These are phyloP conservation scores for Ichneumoninae sp. DNA, from an alignment of 2,888 invertebrate genomes.

Conservation along the genomic window DNA sequence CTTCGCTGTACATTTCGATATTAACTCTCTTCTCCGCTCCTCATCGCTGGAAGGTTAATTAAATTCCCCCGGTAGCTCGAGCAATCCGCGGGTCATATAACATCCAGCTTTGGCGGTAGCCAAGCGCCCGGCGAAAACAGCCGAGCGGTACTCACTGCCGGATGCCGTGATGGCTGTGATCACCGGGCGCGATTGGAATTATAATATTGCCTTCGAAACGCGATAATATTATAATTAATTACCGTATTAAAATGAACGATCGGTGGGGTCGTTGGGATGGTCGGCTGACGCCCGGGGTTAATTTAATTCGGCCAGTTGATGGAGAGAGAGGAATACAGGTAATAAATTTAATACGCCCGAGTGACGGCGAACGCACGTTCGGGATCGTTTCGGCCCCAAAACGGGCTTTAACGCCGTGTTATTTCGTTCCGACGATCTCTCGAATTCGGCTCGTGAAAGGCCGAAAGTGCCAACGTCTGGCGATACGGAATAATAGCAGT, in stretches of 20 bases:
- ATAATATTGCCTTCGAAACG: slow-evolving; percentile 39
- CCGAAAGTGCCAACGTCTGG: slow-evolving; percentile 14
- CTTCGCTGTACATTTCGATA: slow-evolving; percentile 61
- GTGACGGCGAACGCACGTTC: slow-evolving; percentile 6
- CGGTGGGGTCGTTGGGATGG: not conserved
- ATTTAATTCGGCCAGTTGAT: slow-evolving; percentile 41
- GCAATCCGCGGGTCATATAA: slow-evolving; percentile 11
- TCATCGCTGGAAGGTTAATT: slow-evolving; percentile 55
- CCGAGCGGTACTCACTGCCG: slow-evolving; percentile 26
- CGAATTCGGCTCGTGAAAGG: not conserved
- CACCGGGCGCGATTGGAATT: slow-evolving; percentile 43
- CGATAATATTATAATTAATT: slow-evolving; percentile 55
- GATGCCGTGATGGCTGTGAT: slow-evolving; percentile 35
- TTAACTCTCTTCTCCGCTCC: slow-evolving; percentile 54
- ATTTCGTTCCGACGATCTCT: slow-evolving; percentile 14
- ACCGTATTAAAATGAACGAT: slow-evolving; percentile 19
- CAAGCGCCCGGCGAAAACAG: not conserved
- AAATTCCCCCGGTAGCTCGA: slow-evolving; percentile 39
- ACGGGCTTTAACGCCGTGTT: slow-evolving; percentile 33
- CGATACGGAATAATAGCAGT: slow-evolving; percentile 75
- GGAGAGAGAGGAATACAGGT: slow-evolving; percentile 13
- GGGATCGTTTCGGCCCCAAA: slow-evolving; percentile 20
- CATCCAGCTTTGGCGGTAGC: not conserved
- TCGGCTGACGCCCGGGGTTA: not conserved
- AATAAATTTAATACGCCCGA: slow-evolving; percentile 47